Conservation (phyloP, 2,113 vertebrate species). For the Labeo rohita region DNA sequence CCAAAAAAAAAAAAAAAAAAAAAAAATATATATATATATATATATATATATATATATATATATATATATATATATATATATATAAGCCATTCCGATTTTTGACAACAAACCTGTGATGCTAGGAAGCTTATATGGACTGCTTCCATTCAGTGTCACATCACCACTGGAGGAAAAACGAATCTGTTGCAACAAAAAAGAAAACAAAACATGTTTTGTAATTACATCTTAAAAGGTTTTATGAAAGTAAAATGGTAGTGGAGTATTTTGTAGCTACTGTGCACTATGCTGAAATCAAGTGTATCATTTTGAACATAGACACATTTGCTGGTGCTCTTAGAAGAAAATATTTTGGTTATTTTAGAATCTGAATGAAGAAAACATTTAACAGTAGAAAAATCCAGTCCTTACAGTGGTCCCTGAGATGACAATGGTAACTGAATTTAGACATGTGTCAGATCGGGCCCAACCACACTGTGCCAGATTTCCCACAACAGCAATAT, state of each 20-base stretch:
- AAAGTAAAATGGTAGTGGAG: not conserved
- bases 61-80: too few species aligned
- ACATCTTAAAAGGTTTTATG: not conserved
- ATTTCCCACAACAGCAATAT: constrained; percentile 35
- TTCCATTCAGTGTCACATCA: constrained; percentile 17
- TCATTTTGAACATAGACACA: not conserved
- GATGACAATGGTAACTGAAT: constrained; percentile 38
- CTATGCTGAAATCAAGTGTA: not conserved
- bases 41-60: too few species aligned
- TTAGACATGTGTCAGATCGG: constrained; percentile 40
- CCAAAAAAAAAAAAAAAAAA: not conserved
- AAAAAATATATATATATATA: too few species aligned
- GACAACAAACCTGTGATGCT: constrained; percentile 19
- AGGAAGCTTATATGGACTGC: constrained; percentile 32
- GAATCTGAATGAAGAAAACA: not conserved
- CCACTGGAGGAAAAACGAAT: constrained; percentile 33
- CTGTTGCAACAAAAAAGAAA: constrained; percentile 19
- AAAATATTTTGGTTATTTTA: not conserved
- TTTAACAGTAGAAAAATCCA: not conserved
- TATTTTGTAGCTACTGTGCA: not conserved
- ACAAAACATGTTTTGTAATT: not conserved
- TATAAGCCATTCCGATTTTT: too few species aligned
- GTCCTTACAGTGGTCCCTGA: constrained; percentile 29
- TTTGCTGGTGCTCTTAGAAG: not conserved
- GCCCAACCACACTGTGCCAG: constrained; percentile 23